A percentile compares a stretch with the other conserved stretches of the same genome.
phyloP scores from a whole-genome alignment of 2,113 vertebrate species.

The Gadus macrocephalus region DNA sequence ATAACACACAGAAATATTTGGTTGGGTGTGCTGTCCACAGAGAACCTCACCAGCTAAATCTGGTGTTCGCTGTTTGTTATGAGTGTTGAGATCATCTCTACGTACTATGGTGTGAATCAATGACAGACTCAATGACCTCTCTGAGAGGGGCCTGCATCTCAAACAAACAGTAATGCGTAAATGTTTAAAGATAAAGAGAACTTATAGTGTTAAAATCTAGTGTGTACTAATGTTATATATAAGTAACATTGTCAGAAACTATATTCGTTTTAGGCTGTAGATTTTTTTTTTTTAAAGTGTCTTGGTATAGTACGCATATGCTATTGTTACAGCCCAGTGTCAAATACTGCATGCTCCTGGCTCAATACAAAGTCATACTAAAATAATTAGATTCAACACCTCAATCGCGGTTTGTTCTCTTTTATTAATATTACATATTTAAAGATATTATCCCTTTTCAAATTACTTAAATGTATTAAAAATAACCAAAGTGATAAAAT shows the following conservation, averaged over 20 bases:
- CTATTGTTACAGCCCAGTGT: conserved; percentile 33
- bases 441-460: no score
- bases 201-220: not conserved
- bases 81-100: no score
- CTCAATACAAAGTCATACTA: conserved; percentile 23
- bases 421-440: no score
- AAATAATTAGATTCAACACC: conserved; percentile 9
- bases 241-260: no score
- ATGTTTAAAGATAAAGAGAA: not conserved
- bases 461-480: no score
- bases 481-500: no score
- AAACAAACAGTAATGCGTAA: not conserved
- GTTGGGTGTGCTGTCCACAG: conserved; percentile 40
- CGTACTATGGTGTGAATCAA: not conserved
- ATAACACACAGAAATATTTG: conserved; percentile 44
- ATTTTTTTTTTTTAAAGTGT: conserved; percentile 7
- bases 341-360: conserved; percentile 48
- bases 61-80: conserved; percentile 32
- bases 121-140: not conserved
- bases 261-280: not conserved
- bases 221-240: not conserved
- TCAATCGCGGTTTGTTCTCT: not conserved
- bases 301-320: conserved; percentile 1
- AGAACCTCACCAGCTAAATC: conserved; percentile 41
- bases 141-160: no score